Evolutionary conservation across 1,140 invertebrate genomes (phyloP).

Genomic region (Trachelipus rathkii): DNA sequence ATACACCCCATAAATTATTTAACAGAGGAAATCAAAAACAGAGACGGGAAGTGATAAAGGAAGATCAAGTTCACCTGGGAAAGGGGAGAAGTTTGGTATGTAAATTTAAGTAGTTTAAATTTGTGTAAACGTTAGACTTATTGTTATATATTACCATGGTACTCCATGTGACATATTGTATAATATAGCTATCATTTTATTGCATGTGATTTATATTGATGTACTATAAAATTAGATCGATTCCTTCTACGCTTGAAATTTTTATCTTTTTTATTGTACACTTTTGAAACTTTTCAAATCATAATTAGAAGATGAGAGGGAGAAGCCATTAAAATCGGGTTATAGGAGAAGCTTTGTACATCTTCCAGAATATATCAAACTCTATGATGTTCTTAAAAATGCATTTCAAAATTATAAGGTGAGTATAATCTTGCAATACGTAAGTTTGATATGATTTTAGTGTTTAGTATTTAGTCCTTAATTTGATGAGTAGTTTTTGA

Average conservation of each 20-base stretch:
- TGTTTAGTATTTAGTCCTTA: too few relatives aligned
- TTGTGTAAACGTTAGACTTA: too few relatives aligned
- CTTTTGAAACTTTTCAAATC: not conserved
- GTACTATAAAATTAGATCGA: not conserved
- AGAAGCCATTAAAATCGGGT: conserved; percentile 43
- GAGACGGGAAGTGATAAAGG: conserved; percentile 31
- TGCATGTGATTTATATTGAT: not conserved
- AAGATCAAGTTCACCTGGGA: conserved; percentile 25
- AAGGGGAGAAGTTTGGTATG: conserved; percentile 36
- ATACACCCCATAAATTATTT: conserved; percentile 48
- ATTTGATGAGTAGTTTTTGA: too few relatives aligned
- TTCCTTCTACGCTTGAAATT: not conserved
- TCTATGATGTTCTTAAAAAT: conserved; percentile 68
- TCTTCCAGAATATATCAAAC: conserved; percentile 69
- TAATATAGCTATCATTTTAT: too few relatives aligned
- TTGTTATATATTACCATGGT: too few relatives aligned
- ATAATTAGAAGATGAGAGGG: conserved; percentile 31
- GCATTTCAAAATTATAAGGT: conserved; percentile 72
- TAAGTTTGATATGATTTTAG: not conserved
- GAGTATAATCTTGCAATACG: not conserved
- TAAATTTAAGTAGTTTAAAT: not conserved
- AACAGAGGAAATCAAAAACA: conserved; percentile 49
- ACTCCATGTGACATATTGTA: too few relatives aligned
- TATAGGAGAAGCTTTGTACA: conserved; percentile 62
- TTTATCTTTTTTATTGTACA: not conserved